phyloP scores from a whole-genome alignment of 2,888 invertebrate genomes.

The Patella pellucida region DNA sequence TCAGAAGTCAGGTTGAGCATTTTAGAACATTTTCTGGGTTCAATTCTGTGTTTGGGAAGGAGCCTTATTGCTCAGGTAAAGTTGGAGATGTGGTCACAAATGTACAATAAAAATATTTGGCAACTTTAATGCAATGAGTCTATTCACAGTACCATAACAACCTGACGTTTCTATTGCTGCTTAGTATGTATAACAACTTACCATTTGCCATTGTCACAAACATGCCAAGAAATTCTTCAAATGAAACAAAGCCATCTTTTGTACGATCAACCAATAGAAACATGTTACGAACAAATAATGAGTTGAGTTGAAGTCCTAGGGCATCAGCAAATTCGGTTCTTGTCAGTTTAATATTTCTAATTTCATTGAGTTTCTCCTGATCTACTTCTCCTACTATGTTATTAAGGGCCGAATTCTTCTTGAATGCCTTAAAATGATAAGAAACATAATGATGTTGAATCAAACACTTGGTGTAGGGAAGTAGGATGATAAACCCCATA shows the following conservation, averaged over 20 bases:
- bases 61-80: too few species aligned
- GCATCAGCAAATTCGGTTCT: constrained; percentile 76
- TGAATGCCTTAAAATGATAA: constrained; percentile 35
- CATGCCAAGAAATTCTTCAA: constrained; percentile 77
- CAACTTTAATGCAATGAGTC: too few species aligned
- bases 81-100: too few species aligned
- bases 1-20: too few species aligned
- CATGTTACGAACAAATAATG: constrained; percentile 76
- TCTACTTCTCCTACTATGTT: constrained; percentile 40
- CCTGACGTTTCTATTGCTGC: too few species aligned
- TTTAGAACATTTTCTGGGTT: too few species aligned
- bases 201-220: constrained; percentile 76
- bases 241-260: constrained; percentile 76
- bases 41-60: too few species aligned
- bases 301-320: constrained; percentile 74
- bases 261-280: constrained; percentile 76
- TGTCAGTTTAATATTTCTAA: constrained; percentile 51
- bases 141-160: too few species aligned
- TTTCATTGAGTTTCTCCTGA: constrained; percentile 38
- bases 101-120: too few species aligned
- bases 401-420: constrained; percentile 24
- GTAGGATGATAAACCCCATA: too few species aligned
- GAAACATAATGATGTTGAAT: neutral
- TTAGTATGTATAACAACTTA: constrained; percentile 34
- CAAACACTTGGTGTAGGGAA: too few species aligned